A percentile compares a stretch with the other conserved stretches of the same genome.
phyloP scores from a whole-genome alignment of 2,888 invertebrate species.

The Rhagonycha lutea region DNA sequence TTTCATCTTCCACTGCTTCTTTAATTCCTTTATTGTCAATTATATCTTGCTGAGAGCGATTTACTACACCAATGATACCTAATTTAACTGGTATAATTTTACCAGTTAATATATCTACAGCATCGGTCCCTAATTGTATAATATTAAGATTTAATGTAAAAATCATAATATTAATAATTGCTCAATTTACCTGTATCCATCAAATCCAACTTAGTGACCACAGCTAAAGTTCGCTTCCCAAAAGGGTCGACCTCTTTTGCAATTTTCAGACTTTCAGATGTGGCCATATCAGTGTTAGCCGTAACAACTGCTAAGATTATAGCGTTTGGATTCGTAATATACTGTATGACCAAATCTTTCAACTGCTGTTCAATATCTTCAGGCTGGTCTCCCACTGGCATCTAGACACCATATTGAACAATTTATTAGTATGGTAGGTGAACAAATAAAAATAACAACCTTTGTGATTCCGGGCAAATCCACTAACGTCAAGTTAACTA shows the following conservation, averaged over 20 bases:
- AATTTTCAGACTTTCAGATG: slow-evolving; percentile 95
- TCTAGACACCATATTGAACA: slow-evolving; percentile 50
- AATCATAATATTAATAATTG: not conserved
- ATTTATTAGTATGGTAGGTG: not conserved
- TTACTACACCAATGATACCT: slow-evolving; percentile 98
- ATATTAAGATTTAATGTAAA: not conserved
- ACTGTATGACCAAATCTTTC: slow-evolving; percentile 82
- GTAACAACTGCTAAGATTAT: slow-evolving; percentile 97
- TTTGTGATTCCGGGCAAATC: slow-evolving; percentile 99
- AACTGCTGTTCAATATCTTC: slow-evolving; percentile 97
- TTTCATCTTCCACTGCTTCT: slow-evolving; percentile 94
- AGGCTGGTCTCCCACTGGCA: slow-evolving; percentile 98
- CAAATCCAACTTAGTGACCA: slow-evolving; percentile 51
- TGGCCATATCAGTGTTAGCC: slow-evolving; percentile 99
- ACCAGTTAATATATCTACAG: slow-evolving; percentile 97
- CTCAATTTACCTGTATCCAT: not conserved
- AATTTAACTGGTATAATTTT: slow-evolving; percentile 97
- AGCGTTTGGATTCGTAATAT: slow-evolving; percentile 95
- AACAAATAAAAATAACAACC: slow-evolving; percentile 51
- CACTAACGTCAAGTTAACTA: slow-evolving; percentile 93
- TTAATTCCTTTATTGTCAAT: slow-evolving; percentile 83
- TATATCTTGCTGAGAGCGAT: slow-evolving; percentile 97
- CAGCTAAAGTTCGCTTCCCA: slow-evolving; percentile 93
- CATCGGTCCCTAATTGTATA: slow-evolving; percentile 82
- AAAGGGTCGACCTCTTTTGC: slow-evolving; percentile 96